Evolutionary conservation across 2,888 invertebrate genomes (phyloP), one percentile per base, ranked within the genome.

Genomic region (Parnassius mnemosyne): DNA sequence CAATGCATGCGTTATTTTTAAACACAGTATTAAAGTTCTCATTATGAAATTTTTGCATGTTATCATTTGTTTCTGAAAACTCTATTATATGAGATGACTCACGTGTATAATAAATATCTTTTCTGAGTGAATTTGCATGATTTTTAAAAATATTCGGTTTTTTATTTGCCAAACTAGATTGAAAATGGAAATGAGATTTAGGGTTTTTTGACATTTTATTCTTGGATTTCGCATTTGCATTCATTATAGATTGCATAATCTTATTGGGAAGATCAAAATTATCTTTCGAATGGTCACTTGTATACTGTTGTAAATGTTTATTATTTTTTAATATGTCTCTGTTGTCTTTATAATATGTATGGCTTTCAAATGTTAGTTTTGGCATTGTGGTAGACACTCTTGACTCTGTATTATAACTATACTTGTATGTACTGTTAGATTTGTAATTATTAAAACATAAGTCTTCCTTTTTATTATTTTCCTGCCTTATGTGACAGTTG

Each of bases 351-450:
- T 69, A 57, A 63, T 78, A 75, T 58, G 70, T 62, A 63, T 85
- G 84, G 65, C 84, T 85, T 62, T 84, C 72, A 65, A 75, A 85
- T 49, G 85, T 83, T 47, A 76, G 55, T 61, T 63, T 71, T 10
- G 68, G 63, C 9, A 53, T 13, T 9, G 47, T 16, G 3, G 47
- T 53, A 43, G 50, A 59, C 46, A 52, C 10, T 10, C 42, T 61
- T n/a, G 63, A 11, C 16, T 47, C 53, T 11, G 50, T 34, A 3
- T 60, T 54, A 20, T 51, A 57, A 10, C 12, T 51, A 20, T 52
- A 25, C 54, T 49, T 43, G 53, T 57, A 49, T 11, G 43, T 51
- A 25, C 57, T 57, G 53, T 58, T 55, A 16, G 12, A 43, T 13
- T 13, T 47, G n/a, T 41, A 13, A 49, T 13, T 10, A 13, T 49